Evolutionary conservation across 2,888 invertebrate species (phyloP), one percentile per base, ranked within the genome.

Genomic region (Ethmia dodecea): DNA sequence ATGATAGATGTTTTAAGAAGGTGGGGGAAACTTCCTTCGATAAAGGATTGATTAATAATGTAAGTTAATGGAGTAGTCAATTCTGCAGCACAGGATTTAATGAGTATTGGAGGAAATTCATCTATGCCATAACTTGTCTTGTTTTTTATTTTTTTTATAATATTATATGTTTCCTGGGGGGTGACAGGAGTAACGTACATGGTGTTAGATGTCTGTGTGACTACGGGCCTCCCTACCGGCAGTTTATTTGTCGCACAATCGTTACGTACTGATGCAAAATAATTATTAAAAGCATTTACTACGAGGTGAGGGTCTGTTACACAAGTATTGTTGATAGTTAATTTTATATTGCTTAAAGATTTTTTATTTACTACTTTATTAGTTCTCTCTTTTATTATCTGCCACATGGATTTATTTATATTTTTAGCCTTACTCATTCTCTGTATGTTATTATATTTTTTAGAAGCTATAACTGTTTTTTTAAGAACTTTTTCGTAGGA

Each of bases 221-320:
- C 6, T 18, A 18, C 18, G 4, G 18, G 18, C 6, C 18, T 4
- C 6, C 18, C 18, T 18, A 5, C 6, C 18, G 18, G 18, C 6
- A 5, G 5, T 18, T 18, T 6, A 4, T 18, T 6, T 18, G 6
- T 5, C 18, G 18, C 5, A 4, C 5, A 5, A n/a, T n/a, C 4
- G 18, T 31, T 33, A 11, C 37, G 33, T 8, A 40, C 20, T 5
- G 31, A 33, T 1, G 35, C 16, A 28, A 43, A 43, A n/a, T 27
- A 40, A 2, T 22, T 30, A 9, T 43, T 43, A 31, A 43, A 43
- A 8, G 12, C 6, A 6, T 40, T 35, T 6, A 38, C 31, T 14
- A 43, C 28, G 3, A 5, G 1, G 9, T 33, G 30, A 2, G 43
- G 43, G 25, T 37, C 30, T 13, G 13, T 28, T 25, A 20, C 1